These are phyloP conservation scores for Myanophis thanlyinensis DNA, from an alignment of 2,113 vertebrate species.

Conservation along the genomic window DNA sequence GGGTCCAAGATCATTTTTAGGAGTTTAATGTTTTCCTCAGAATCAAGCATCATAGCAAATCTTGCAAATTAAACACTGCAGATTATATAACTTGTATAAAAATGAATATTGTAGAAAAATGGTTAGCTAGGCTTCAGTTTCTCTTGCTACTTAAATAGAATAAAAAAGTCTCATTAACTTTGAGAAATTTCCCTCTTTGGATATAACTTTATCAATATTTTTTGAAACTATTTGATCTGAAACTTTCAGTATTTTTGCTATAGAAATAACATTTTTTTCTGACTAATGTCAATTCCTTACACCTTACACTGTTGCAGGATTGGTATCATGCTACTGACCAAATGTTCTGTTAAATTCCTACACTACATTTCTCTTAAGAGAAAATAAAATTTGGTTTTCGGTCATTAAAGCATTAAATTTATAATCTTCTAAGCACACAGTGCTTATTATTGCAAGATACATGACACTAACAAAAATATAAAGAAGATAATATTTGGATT, in stretches of 20 bases:
- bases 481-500: neutral
- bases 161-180: slow-evolving; percentile 7
- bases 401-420: neutral
- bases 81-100: neutral
- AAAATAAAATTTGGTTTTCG: neutral
- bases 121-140: neutral
- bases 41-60: neutral
- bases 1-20: neutral
- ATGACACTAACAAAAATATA: neutral
- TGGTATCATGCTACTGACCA: neutral
- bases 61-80: neutral
- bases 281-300: neutral
- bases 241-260: slow-evolving; percentile 7
- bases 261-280: slow-evolving; percentile 13
- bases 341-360: neutral
- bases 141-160: neutral
- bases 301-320: neutral
- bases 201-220: slow-evolving; percentile 6
- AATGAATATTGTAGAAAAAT: neutral
- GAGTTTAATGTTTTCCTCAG: neutral
- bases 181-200: neutral
- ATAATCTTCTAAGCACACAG: neutral
- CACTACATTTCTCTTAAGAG: neutral
- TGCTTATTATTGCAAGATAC: neutral
- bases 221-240: slow-evolving; percentile 21